Evolutionary conservation across 2,888 invertebrate species (phyloP), one percentile per base, ranked within the genome.

Genomic region (Calliscelio sp.): DNA sequence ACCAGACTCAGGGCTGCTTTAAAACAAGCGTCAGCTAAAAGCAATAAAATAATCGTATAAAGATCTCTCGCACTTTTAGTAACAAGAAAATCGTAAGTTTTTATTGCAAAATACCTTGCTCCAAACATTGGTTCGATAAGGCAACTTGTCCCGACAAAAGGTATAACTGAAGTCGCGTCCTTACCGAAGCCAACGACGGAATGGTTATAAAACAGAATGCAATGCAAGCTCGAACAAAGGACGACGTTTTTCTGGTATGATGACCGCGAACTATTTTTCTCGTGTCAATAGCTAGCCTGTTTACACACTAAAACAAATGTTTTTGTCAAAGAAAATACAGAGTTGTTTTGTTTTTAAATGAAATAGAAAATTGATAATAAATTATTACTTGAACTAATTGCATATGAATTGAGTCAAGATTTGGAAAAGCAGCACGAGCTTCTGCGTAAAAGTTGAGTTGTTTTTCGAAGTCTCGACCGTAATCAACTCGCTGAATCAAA

Each of bases 161-260:
- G 94, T 98, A 98, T 59, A 99, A 95, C 88, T 97, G 96, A 89
- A 98, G 95, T 90, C 97, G 95, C 24, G 95, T 94, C 81, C 96
- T 95, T n/a, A 96, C 95, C 81, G 97, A 96, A 88, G 95, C 95
- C 91, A 99, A 95, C 14, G 99, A 99, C n/a, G 99, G 99, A 92
- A 98, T 97, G 8, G 99, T 99, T 84, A 99, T 98, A 93, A 97
- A 99, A 93, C 97, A 97, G 94, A 97, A 99, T 0, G 99, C 99
- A 53, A 97, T 96, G 94, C 99, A 99, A 1, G 99, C 99, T 90
- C 97, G 96, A 32, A 97, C 97, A 94, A 98, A 97, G 88, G 97
- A 96, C 14, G 96, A 96, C 1, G 97, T 97, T 93, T 97, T 97
- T 83, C 96, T 94, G 0, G 96, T 96, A 89, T 97, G 97, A 89